Conservation (phyloP, 1,140 invertebrate species). For the silkworm (Bombyx mori) region ASM3026992v2 NC_085120.1:10494001-10494500, state of each 20-base stretch:
- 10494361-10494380: too few relatives aligned
- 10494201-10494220: constrained; percentile 18
- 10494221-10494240: constrained; percentile 29
- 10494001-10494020: constrained; percentile 25
- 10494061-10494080: constrained; percentile 49
- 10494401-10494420: too few relatives aligned
- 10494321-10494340: too few relatives aligned
- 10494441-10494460: too few relatives aligned
- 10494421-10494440: too few relatives aligned
- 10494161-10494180: constrained; percentile 7
- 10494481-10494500: too few relatives aligned
- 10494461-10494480: too few relatives aligned
- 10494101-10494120: constrained; percentile 36
- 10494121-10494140: constrained; percentile 54
- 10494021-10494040: constrained; percentile 33
- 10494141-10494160: constrained; percentile 28
- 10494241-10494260: constrained; percentile 27
- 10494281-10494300: too few relatives aligned
- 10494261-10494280: neutral
- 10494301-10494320: too few relatives aligned
- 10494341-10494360: too few relatives aligned
- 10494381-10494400: too few relatives aligned
- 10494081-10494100: constrained; percentile 25
- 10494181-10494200: constrained; percentile 20
- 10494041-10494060: constrained; percentile 32